phyloP scores from a whole-genome alignment of 1,140 invertebrate genomes.

The Ips nitidus region DNA sequence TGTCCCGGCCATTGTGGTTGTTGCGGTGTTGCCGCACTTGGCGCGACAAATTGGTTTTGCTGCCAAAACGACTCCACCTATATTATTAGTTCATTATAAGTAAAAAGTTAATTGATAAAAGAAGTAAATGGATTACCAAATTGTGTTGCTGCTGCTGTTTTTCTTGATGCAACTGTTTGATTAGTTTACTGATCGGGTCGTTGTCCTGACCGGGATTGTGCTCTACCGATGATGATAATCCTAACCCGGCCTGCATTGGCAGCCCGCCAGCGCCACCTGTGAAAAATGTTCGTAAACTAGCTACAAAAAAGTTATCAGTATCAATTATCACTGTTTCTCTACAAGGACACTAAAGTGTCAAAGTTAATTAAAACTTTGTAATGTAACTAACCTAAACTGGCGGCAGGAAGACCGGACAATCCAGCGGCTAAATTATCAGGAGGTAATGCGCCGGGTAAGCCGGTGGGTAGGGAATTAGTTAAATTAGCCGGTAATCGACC shows the following conservation, averaged over 20 bases:
- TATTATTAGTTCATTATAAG: background rate
- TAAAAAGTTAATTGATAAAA: constrained; percentile 9
- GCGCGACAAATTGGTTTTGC: constrained; percentile 37
- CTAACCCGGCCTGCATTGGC: background rate
- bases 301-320: no score
- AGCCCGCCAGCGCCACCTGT: background rate
- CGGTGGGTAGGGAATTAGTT: constrained; percentile 31
- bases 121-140: constrained; percentile 12
- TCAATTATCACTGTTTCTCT: no score
- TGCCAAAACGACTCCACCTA: constrained; percentile 49
- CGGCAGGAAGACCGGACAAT: constrained; percentile 34
- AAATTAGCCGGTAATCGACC: constrained; percentile 49
- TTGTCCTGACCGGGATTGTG: constrained; percentile 42
- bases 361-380: no score
- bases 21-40: constrained; percentile 24
- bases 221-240: constrained; percentile 7
- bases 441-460: constrained; percentile 28
- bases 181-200: constrained; percentile 57
- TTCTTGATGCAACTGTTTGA: constrained; percentile 55
- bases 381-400: constrained; percentile 11
- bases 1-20: constrained; percentile 38
- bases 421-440: constrained; percentile 34
- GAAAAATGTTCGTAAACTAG: background rate
- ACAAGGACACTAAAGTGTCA: no score
- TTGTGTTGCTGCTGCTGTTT: constrained; percentile 30